A percentile compares a stretch with the other conserved stretches of the same genome.
Conservation (phyloP, 2,797 vertebrate genomes). For the Cossypha dichroa region DNA sequence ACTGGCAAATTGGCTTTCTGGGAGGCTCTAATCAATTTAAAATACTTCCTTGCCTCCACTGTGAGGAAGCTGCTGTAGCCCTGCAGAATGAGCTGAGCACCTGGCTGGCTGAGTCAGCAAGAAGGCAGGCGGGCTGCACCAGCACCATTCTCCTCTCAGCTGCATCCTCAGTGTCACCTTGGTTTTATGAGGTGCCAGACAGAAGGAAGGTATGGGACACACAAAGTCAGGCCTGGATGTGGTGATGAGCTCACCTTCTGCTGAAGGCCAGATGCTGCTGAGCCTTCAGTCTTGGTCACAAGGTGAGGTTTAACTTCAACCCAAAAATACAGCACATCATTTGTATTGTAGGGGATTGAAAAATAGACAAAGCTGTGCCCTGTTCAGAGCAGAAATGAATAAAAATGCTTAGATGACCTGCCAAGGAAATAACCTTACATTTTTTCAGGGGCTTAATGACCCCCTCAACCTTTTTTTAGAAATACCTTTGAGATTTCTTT, state of each 20-base stretch:
- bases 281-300: not conserved
- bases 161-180: not conserved
- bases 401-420: not conserved
- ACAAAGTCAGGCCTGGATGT: not conserved
- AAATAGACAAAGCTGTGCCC: not conserved
- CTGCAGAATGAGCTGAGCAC: not conserved
- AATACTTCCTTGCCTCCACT: not conserved
- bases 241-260: not conserved
- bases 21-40: constrained; percentile 28
- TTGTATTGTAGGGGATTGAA: not conserved
- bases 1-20: constrained; percentile 11
- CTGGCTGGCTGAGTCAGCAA: constrained; percentile 1
- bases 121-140: not conserved
- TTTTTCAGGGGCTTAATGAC: constrained; percentile 11
- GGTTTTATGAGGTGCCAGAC: not conserved
- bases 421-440: not conserved
- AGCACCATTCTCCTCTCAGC: accelerated
- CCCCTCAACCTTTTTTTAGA: not conserved
- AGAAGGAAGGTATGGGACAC: not conserved
- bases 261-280: not conserved
- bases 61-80: not conserved
- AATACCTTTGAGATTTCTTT: constrained; percentile 24
- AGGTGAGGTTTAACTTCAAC: not conserved
- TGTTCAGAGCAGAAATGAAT: not conserved
- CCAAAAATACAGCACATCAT: not conserved